Conservation (phyloP, 2,888 invertebrate genomes). For the Lutraria lutraria region DNA sequence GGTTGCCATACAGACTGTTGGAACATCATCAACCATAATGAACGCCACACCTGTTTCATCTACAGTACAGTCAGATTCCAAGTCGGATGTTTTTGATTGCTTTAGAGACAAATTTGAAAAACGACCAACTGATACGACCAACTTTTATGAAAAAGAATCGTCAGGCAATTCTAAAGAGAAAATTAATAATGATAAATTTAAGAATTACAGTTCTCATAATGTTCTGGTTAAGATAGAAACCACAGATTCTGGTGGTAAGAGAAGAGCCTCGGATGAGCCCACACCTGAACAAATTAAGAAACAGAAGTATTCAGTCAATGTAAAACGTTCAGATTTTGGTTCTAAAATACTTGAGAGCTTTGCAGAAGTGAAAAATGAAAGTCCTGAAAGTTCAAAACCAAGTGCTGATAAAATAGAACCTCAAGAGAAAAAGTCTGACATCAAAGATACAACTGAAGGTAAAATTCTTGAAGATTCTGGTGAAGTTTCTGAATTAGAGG, state of each 20-base stretch:
- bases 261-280: constrained; percentile 18
- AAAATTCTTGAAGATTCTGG: constrained; percentile 12
- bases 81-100: constrained; percentile 57
- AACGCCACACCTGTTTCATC: not conserved
- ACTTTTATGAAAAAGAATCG: not conserved
- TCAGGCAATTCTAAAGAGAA: not conserved
- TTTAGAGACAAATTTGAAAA: constrained; percentile 56
- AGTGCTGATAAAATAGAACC: constrained; percentile 43
- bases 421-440: not conserved
- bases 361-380: constrained; percentile 50
- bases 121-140: not conserved
- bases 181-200: not conserved
- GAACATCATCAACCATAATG: constrained; percentile 8
- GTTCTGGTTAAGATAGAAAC: constrained; percentile 8
- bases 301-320: constrained; percentile 13
- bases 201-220: constrained; percentile 1
- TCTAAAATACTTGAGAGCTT: constrained; percentile 47
- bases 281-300: not conserved
- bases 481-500: constrained; percentile 62
- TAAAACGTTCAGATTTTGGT: constrained; percentile 39
- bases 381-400: constrained; percentile 32
- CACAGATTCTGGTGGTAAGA: not conserved
- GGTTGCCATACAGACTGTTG: constrained; percentile 49
- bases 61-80: not conserved
- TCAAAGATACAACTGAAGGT: constrained; percentile 29